Evolutionary conservation across 2,113 vertebrate species (phyloP).

Genomic region (Cryptomyrus ogoouensis): DNA sequence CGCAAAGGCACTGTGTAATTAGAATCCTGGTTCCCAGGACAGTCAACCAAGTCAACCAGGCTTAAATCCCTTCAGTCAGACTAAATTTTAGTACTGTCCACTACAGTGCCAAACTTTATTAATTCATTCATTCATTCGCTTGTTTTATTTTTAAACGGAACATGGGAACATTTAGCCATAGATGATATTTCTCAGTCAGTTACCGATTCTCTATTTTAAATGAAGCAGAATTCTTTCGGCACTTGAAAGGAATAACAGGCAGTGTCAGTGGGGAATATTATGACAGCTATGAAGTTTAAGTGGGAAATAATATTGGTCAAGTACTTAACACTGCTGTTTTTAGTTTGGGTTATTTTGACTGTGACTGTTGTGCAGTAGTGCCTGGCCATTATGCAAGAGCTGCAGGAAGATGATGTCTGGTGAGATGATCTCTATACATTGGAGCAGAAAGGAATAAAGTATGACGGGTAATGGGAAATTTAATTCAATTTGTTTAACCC

Average conservation of each 20-base stretch:
- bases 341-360: neutral
- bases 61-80: neutral
- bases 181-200: neutral
- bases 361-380: constrained; percentile 2
- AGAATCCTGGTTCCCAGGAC: neutral
- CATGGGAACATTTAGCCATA: neutral
- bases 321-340: neutral
- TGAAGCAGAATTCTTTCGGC: neutral
- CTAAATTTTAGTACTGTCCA: neutral
- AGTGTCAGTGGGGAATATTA: constrained; percentile 13
- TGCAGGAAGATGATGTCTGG: neutral
- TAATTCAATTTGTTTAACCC: neutral
- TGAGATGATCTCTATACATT: neutral
- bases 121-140: neutral
- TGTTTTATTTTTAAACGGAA: neutral
- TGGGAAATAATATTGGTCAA: constrained; percentile 22
- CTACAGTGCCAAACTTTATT: neutral
- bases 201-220: neutral
- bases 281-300: constrained; percentile 18
- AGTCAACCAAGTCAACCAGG: neutral
- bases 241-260: neutral
- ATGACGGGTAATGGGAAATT: neutral
- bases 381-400: neutral
- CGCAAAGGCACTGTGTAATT: neutral
- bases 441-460: neutral